Evolutionary conservation across 2,797 vertebrate genomes (phyloP).

Genomic region (Hoplostethus atlanticus): DNA sequence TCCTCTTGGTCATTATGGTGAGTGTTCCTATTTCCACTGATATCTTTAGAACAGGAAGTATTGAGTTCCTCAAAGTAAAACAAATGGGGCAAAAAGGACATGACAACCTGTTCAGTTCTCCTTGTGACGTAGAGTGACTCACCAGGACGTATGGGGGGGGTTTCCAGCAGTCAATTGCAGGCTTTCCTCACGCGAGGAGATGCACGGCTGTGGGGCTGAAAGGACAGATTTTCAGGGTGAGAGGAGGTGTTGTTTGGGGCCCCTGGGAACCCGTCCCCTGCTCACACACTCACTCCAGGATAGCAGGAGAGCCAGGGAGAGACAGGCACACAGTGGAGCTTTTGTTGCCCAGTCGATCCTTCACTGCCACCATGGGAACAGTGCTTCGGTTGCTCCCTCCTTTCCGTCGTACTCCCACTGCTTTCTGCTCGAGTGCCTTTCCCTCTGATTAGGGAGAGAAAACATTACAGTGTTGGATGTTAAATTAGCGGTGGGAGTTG

Average conservation of each 20-base stretch:
- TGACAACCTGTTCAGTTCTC: neutral
- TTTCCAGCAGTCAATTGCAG: slow-evolving; percentile 2
- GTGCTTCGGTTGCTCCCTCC: slow-evolving; percentile 10
- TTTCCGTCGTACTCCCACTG: slow-evolving; percentile 12
- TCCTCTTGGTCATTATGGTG: slow-evolving; percentile 97
- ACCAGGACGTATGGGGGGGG: neutral
- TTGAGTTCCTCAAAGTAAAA: neutral
- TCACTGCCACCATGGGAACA: slow-evolving; percentile 51
- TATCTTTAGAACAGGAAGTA: neutral
- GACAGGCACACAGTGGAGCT: slow-evolving; percentile 48
- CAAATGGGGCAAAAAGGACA: neutral
- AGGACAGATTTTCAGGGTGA: slow-evolving; percentile 64
- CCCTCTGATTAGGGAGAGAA: slow-evolving; percentile 35
- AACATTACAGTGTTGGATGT: slow-evolving; percentile 13
- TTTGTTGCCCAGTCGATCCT: slow-evolving; percentile 56
- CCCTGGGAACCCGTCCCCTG: slow-evolving; percentile 57
- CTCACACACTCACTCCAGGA: slow-evolving; percentile 30
- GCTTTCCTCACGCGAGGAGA: slow-evolving; percentile 6
- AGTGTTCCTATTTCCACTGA: slow-evolving; percentile 51
- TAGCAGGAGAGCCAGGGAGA: slow-evolving; percentile 41
- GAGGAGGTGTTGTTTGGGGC: slow-evolving; percentile 59
- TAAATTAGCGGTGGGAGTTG: slow-evolving; percentile 16
- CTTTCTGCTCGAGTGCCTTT: slow-evolving; percentile 35
- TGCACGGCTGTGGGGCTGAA: slow-evolving; percentile 41
- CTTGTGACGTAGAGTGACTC: neutral